Evolutionary conservation across 2,888 invertebrate species (phyloP), one percentile per base, ranked within the genome.

Genomic region (Amphipoea lucens): DNA sequence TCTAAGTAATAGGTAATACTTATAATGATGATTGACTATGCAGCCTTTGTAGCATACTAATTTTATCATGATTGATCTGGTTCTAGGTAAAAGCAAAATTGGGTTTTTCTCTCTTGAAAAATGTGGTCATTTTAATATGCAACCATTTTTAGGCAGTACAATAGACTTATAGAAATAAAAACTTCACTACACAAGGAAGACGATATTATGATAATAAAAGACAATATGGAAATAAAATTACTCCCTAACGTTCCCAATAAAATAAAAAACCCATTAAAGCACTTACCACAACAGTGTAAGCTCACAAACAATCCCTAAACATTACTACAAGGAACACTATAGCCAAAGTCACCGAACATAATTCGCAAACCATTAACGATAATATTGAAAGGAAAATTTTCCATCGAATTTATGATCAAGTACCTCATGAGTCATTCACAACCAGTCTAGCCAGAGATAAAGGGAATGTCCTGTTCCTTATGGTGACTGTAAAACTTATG

Each of bases 361-460:
- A 90, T 84, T 89, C 72, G 76, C 78, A 77, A 84, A 73, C 87
- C 92, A 91, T 92, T 90, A 91, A 80, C 84, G 91, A 92, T 92
- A 92, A 87, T 87, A 85, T 85, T 87, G 89, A 89, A 90, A 90
- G 88, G 89, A 90, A 87, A 91, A 91, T 90, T 89, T 89, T 87
- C 86, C 82, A 84, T 88, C 86, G 67, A 84, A 90, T 92, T 92
- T 92, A 92, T 88, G 90, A 89, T 84, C 86, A 78, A 87, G 70
- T 82, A 84, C 72, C 72, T 81, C 83, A 81, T 90, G 88, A 89
- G 84, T 89, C 89, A 89, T 76, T 87, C 74, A 62, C 70, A 77
- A 86, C 83, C 78, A 84, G 87, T 76, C 87, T 79, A 77, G 84
- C 72, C 51, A 65, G 74, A 88, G 87, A 87, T 87, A 87, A 88